Conservation (phyloP, 2,888 invertebrate species). For the Ischnura elegans region DNA sequence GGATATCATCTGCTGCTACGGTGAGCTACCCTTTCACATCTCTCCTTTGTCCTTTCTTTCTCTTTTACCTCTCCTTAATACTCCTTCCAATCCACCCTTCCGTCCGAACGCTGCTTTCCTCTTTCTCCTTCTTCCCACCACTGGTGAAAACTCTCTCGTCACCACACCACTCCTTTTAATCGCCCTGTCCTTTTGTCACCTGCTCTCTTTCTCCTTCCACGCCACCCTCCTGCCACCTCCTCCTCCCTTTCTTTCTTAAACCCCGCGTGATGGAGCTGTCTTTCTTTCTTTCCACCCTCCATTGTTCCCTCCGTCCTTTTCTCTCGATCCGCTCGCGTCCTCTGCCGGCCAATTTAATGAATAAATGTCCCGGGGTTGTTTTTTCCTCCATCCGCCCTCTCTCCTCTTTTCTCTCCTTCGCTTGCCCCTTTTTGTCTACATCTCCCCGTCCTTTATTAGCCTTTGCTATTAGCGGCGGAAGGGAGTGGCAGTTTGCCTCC, state of each 20-base stretch:
- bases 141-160: neutral
- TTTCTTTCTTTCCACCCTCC: neutral
- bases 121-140: neutral
- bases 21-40: neutral
- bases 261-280: conserved; percentile 6
- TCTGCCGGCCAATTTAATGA: neutral
- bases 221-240: neutral
- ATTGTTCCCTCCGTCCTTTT: neutral
- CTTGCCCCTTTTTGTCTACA: conserved; percentile 29
- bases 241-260: neutral
- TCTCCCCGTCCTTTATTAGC: neutral
- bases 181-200: conserved; percentile 17
- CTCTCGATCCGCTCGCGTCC: neutral
- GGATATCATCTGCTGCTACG: too few relatives aligned
- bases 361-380: neutral
- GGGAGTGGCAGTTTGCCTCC: neutral
- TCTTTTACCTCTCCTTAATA: neutral
- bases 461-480: neutral
- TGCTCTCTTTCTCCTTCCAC: neutral
- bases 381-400: neutral
- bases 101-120: neutral
- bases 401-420: neutral
- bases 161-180: neutral
- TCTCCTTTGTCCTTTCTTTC: neutral
- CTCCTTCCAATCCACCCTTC: neutral